Evolutionary conservation across 2,797 vertebrate species (phyloP), one percentile per base, ranked within the genome.

Genomic region (Pseudomugil gertrudae): DNA sequence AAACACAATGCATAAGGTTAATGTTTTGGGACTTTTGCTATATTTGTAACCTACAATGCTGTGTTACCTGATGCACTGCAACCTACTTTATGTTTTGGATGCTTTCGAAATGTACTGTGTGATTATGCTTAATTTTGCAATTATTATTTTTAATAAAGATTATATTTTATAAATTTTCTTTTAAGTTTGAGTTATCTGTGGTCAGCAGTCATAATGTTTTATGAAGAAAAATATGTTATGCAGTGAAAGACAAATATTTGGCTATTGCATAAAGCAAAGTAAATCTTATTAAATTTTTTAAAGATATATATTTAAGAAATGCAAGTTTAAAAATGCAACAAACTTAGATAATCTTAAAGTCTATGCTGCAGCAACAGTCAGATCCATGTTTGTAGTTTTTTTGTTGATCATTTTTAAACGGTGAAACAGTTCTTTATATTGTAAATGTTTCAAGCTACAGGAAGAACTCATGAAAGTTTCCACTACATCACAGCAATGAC

Each of bases 111-210:
- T 19, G 15, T 47, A 48, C 48, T 81, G 29, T 61, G 67, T 75
- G 76, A 68, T 71, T 63, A 60, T 70, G 57, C 76, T 78, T 64
- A 51, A 72, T 24, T 58, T 63, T 83, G 64, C 63, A 74, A 63
- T 67, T 40, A 29, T 45, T 80, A 66, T 87, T 89, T 87, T 81
- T 86, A 90, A 87, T 89, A 90, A 90, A 90, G 79, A 79, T 72
- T 79, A n/a, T 84, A 86, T 91, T 92, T 92, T 90, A 81, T 74
- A 74, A 79, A 74, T 80, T 85, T 85, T 88, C 64, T n/a, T 3
- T 57, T 74, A 69, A 69, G 7, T 47, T 62, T 47, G 30, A 36
- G 24, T 48, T 36, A 23, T 55, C 29, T 57, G 2, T 65, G 14
- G 15, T 30, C 26, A 23, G 4, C 15, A 30, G 2, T 29, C 26